A percentile compares a stretch with the other conserved stretches of the same genome.
phyloP scores from a whole-genome alignment of 2,113 vertebrate genomes.

The Platichthys flesus region DNA sequence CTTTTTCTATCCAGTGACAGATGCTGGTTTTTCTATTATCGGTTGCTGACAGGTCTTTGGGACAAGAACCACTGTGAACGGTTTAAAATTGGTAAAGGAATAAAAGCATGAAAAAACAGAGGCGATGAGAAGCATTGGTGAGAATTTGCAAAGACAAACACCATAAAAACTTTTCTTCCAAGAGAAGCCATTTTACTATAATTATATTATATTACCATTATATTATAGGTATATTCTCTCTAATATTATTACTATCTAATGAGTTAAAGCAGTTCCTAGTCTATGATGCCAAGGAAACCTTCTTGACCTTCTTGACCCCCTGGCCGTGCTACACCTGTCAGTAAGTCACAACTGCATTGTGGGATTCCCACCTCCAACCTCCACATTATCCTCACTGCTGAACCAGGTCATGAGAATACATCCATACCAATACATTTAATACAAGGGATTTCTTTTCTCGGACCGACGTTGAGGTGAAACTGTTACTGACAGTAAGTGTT shows the following conservation, averaged over 20 bases:
- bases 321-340: slow-evolving; percentile 71
- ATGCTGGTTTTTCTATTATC: background rate
- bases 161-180: no score
- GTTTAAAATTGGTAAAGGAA: no score
- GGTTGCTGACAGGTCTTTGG: background rate
- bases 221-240: no score
- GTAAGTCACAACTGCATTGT: slow-evolving; percentile 64
- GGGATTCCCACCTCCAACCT: slow-evolving; percentile 10
- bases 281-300: slow-evolving; percentile 45
- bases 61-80: background rate
- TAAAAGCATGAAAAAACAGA: background rate
- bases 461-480: no score
- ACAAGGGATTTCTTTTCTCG: no score
- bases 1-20: background rate
- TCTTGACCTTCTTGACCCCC: slow-evolving; percentile 36
- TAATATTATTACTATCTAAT: no score
- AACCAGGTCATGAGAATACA: background rate
- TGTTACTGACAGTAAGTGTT: no score
- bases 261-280: slow-evolving; percentile 29
- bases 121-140: no score
- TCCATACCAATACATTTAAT: no score
- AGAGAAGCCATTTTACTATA: no score
- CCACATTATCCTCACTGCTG: background rate
- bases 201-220: no score
- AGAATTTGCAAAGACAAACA: no score